A percentile compares a stretch with the other conserved stretches of the same genome.
Evolutionary conservation across 2,797 vertebrate species (phyloP).

Genomic region (Novumbra hubbsi): DNA sequence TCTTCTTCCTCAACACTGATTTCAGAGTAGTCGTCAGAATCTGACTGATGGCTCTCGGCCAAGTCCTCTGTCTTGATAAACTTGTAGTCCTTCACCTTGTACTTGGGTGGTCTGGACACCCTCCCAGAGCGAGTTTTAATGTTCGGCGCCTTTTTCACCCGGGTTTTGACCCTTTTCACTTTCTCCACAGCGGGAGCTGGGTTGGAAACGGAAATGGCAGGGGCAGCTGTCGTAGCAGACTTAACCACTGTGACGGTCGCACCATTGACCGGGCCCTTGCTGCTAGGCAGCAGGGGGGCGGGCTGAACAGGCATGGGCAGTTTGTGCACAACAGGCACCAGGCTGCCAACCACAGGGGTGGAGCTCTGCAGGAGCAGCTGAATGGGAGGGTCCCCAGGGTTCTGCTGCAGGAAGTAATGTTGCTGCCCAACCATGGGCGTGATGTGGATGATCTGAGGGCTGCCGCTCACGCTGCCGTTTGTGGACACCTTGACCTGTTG

Average conservation of each 20-base stretch:
- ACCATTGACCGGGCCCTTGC: background rate
- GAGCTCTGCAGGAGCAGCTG: slow-evolving; percentile 78
- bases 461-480: slow-evolving; percentile 66
- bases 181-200: slow-evolving; percentile 43
- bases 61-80: slow-evolving; percentile 95
- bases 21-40: slow-evolving; percentile 94
- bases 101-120: slow-evolving; percentile 90
- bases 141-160: slow-evolving; percentile 80
- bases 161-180: slow-evolving; percentile 68
- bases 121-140: slow-evolving; percentile 91
- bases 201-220: slow-evolving; percentile 10
- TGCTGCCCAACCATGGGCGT: slow-evolving; percentile 74
- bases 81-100: slow-evolving; percentile 95
- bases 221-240: slow-evolving; percentile 18
- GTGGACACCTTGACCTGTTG: slow-evolving; percentile 57
- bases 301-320: slow-evolving; percentile 30
- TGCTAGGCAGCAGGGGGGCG: background rate
- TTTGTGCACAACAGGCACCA: slow-evolving; percentile 68
- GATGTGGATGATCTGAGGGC: slow-evolving; percentile 81
- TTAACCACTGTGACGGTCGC: background rate
- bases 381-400: slow-evolving; percentile 72
- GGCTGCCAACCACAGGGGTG: slow-evolving; percentile 61
- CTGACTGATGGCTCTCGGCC: slow-evolving; percentile 86
- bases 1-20: slow-evolving; percentile 89
- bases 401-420: slow-evolving; percentile 78